Evolutionary conservation across 53 echinoderm and acorn worm species (phyloP).

Genomic region (Antedon mediterranea): DNA sequence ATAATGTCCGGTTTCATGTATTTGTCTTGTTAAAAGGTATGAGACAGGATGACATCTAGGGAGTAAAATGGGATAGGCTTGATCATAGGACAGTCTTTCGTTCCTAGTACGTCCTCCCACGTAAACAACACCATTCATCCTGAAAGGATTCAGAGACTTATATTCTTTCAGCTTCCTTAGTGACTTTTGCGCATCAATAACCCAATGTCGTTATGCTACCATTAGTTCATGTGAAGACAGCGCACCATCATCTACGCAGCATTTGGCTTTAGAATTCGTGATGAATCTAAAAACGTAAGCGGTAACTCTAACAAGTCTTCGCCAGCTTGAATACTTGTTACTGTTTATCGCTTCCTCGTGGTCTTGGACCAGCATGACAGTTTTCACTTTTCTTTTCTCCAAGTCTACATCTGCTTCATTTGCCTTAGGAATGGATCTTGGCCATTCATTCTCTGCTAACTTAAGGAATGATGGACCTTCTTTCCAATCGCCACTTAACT

Average conservation of each 20-base stretch:
- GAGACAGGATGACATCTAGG: slow-evolving; percentile 31
- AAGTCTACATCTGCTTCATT: neutral
- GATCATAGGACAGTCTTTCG: neutral
- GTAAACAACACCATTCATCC: neutral
- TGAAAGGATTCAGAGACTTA: slow-evolving; percentile 12
- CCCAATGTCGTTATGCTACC: slow-evolving; percentile 11
- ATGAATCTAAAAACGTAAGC: neutral
- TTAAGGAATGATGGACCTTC: neutral
- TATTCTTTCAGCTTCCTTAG: neutral
- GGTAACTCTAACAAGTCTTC: neutral
- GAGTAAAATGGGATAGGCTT: slow-evolving; percentile 26
- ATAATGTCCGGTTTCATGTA: slow-evolving; percentile 42
- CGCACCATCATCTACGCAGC: neutral
- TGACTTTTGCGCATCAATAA: slow-evolving; percentile 4
- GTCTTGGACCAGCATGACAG: neutral
- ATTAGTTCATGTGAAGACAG: neutral
- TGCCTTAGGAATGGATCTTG: neutral
- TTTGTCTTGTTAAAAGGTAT: slow-evolving; percentile 27
- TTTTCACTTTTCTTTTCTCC: neutral
- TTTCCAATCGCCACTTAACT: neutral
- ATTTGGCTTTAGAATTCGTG: neutral
- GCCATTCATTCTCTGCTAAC: neutral
- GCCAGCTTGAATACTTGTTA: neutral
- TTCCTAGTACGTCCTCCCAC: slow-evolving; percentile 4
- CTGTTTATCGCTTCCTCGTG: neutral